Base-by-base conservation (phyloP, 2,797 vertebrate genomes). In the Todus mexicanus region DNA sequence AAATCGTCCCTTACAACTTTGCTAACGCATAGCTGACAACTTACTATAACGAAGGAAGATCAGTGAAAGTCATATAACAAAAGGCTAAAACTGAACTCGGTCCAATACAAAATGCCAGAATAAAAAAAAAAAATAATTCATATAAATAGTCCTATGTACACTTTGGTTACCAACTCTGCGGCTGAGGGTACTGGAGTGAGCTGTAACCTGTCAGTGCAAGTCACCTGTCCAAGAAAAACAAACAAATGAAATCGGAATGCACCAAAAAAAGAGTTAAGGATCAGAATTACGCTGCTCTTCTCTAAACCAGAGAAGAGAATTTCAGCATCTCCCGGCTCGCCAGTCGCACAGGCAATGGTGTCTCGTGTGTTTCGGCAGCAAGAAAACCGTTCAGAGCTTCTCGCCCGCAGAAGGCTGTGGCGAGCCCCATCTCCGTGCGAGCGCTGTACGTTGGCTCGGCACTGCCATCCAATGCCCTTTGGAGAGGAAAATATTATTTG, bases 91-190 rank as follows among this genome's bases (percentile, higher is more conserved):
- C 51, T 68, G 81, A 95, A 95, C 43, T 60, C 57, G 51, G 69
- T 80, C 60, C 82, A 78, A 77, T 95, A 92, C 37, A 77, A 93
- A 96, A 96, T 68, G 77, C 69, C 68, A 93, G 66, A 95, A 95
- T 90, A 33, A 92, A 87, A 92, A 88, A 87, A 50, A 83, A 73
- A 87, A 89, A 85, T 25, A 82, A 72, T 18, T 82, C 48, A 95
- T 96, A 97, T 97, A 97, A 97, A 97, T 97, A 96, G 59, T 96
- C 43, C 26, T 78, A 68, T 90, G 80, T 91, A 96, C 85, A 94
- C 74, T 87, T 95, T 89, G 72, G 74, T 92, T 94, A 92, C 48
- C 68, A 93, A 61, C 87, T 77, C 65, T 54, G 72, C 2, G 50
- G 85, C 17, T 86, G 89, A 81, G 31, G 73, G 83, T 95, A 84